Evolutionary conservation across 2,113 vertebrate genomes (phyloP).

Genomic region (Megalops atlanticus): DNA sequence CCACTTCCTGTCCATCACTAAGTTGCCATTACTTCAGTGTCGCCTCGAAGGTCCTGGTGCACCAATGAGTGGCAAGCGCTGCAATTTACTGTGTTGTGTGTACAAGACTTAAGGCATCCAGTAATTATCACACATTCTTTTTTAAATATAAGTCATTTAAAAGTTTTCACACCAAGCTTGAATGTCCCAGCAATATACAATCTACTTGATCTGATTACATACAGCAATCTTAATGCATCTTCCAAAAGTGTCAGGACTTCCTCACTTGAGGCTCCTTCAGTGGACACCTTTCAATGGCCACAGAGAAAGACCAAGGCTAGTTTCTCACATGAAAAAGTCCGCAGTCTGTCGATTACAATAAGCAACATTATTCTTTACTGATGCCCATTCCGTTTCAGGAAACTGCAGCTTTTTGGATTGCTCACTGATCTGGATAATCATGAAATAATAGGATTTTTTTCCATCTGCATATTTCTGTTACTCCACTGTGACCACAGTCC

Average conservation of each 20-base stretch:
- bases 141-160: not conserved
- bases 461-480: not conserved
- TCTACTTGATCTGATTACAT: not conserved
- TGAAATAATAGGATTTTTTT: too few species aligned
- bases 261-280: not conserved
- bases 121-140: not conserved
- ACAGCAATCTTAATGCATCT: too few species aligned
- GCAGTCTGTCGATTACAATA: too few species aligned
- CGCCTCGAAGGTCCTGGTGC: too few species aligned
- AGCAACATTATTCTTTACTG: not conserved
- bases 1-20: not conserved
- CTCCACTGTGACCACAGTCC: not conserved
- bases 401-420: not conserved
- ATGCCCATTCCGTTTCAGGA: not conserved
- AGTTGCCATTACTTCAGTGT: too few species aligned
- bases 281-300: not conserved
- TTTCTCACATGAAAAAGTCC: not conserved
- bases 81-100: too few species aligned
- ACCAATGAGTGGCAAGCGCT: not conserved
- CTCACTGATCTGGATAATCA: too few species aligned
- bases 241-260: too few species aligned
- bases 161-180: not conserved
- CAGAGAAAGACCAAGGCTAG: not conserved
- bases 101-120: not conserved
- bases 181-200: not conserved